Evolutionary conservation across 2,888 invertebrate species (phyloP).

Genomic region (Tenthredo distinguenda): DNA sequence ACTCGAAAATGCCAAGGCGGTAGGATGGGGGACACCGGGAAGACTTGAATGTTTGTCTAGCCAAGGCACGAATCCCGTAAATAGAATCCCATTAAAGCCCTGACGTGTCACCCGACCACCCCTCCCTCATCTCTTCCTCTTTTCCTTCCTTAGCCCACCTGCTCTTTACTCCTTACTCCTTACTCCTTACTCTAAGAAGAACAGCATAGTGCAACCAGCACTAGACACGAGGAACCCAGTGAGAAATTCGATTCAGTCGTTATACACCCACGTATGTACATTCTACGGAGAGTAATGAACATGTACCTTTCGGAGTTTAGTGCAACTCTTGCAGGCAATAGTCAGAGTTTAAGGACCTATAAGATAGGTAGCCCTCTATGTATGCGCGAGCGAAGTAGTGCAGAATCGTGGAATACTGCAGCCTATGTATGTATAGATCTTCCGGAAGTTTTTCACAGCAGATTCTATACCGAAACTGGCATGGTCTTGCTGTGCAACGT

Average conservation of each 20-base stretch:
- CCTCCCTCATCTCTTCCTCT: conserved; percentile 59
- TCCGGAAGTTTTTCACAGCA: background rate
- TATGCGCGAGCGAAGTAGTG: background rate
- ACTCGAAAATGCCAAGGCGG: conserved; percentile 44
- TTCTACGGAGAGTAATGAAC: conserved; percentile 2
- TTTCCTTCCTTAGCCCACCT: conserved; percentile 37
- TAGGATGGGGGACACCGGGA: conserved; percentile 50
- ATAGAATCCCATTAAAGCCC: conserved; percentile 76
- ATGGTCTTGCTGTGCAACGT: background rate
- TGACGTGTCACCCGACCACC: conserved; percentile 68
- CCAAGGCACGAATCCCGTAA: conserved; percentile 74
- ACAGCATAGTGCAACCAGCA: background rate
- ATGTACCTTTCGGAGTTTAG: conserved; percentile 34
- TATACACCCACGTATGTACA: background rate
- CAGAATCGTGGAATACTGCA: conserved; percentile 7
- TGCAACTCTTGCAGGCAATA: conserved; percentile 19
- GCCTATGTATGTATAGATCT: background rate
- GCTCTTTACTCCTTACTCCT: conserved; percentile 14
- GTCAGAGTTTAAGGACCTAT: background rate
- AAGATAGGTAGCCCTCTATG: background rate
- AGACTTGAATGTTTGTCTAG: conserved; percentile 72
- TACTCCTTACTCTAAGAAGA: background rate
- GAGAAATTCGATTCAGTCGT: conserved; percentile 19
- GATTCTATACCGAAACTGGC: background rate
- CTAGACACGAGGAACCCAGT: background rate